Base-by-base conservation (phyloP, 2,888 invertebrate genomes). In the Liposcelis brunnea region DNA sequence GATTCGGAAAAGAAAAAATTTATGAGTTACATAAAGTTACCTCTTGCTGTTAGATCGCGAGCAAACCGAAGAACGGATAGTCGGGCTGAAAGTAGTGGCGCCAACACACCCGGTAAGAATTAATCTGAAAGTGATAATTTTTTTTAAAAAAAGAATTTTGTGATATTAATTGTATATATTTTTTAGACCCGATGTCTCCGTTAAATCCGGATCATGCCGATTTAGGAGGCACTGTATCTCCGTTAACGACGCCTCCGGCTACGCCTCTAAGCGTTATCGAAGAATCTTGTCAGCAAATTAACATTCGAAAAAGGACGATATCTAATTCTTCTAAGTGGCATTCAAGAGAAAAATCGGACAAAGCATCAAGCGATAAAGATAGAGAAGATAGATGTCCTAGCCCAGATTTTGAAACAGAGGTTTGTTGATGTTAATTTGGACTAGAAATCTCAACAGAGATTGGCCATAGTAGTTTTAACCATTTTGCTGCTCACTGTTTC, bases 1-100 rank as follows among this genome's bases (percentile, higher is more conserved):
- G 65, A 68, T 10, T 81, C 82, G 52, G 94, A 94, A 64, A 77
- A 80, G 50, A 79, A 78, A 56, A 80, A 81, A 52, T 82, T 77
- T 63, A 63, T 74, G 58, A 71, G 69, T 53, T 72, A 70, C 55
- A 59, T 71, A 42, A 73, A 63, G 46, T 56, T 60, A 55, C 59
- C 66, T 26, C 57, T 59, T 52, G 59, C 61, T 50, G 60, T 61
- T 31, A 62, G 71, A 44, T 66, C 72, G 31, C 69, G 78, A 15
- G 71, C 74, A 2, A 74, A 71, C 60, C 71, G 76, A 49, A 70
- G 79, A 32, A 71, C 72, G 15, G 79, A 80, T 54, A 77, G 78
- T 56, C 65, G 75, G 38, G 76, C 77, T 2, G 75, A 75, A 53
- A 74, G 74, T 12, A 78, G 78, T 58, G 79, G 79, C 14, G 74